A percentile compares a stretch with the other conserved stretches of the same genome.
These are phyloP conservation scores for Probosciger aterrimus DNA, from an alignment of 2,113 vertebrate species.

Conservation along the genomic window DNA sequence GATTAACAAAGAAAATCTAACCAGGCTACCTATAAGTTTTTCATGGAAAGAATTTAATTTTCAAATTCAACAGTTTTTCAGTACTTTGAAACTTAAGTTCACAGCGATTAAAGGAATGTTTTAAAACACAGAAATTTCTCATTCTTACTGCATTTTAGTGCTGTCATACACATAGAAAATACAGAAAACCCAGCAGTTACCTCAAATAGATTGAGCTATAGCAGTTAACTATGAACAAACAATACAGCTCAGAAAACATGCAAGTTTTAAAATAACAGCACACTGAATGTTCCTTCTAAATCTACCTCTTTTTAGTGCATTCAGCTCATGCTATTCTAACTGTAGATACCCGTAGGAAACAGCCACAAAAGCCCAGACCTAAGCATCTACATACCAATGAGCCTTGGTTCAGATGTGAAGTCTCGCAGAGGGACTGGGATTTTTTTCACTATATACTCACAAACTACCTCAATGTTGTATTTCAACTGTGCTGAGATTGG, in stretches of 20 bases:
- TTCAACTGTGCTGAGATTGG: slow-evolving; percentile 98
- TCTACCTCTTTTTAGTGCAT: not conserved
- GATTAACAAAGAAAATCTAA: not conserved
- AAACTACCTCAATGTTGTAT: slow-evolving; percentile 99
- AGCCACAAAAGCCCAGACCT: not conserved
- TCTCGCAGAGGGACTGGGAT: slow-evolving; percentile 95
- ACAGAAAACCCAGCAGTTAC: not conserved
- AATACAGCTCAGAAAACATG: not conserved
- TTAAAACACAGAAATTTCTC: not conserved
- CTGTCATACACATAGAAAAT: not conserved
- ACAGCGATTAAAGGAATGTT: not conserved
- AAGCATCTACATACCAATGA: slow-evolving; percentile 84
- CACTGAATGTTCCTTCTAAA: not conserved
- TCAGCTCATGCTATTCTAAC: not conserved
- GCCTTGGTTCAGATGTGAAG: slow-evolving; percentile 94
- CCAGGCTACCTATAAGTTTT: not conserved
- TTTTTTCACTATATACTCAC: slow-evolving; percentile 98
- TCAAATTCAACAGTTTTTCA: not conserved
- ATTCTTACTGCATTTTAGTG: not conserved
- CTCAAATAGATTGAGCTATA: not conserved
- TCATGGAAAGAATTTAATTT: not conserved
- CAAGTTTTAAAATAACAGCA: not conserved
- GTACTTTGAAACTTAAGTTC: not conserved
- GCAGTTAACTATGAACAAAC: not conserved
- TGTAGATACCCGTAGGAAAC: not conserved